phyloP scores from a whole-genome alignment of 2,113 vertebrate genomes.

The Ceyx cyanopectus region DNA sequence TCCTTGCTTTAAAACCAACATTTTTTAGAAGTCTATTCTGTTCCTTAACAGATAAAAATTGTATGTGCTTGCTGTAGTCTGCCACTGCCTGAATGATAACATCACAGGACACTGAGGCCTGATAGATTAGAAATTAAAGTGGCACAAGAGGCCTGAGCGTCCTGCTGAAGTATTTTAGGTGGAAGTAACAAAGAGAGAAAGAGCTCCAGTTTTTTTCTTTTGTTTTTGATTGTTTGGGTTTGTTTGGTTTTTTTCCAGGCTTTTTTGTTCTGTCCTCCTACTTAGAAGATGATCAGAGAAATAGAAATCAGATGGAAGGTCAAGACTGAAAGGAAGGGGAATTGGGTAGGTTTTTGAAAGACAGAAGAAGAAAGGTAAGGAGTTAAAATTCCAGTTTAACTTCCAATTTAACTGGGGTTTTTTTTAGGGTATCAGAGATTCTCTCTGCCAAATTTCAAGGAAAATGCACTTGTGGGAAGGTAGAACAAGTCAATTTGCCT shows the following conservation, averaged over 20 bases:
- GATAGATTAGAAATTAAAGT: neutral
- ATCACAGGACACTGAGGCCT: neutral
- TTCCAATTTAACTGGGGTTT: neutral
- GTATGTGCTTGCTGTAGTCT: neutral
- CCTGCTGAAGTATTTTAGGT: neutral
- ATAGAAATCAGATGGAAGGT: neutral
- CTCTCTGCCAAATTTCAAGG: neutral
- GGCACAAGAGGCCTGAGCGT: neutral
- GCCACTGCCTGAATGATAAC: neutral
- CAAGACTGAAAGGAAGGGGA: neutral
- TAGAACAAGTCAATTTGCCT: neutral
- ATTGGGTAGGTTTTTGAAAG: neutral
- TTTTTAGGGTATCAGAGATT: neutral
- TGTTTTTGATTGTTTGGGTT: neutral
- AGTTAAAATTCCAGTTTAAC: neutral
- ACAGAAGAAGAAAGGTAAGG: neutral
- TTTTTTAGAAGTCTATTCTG: neutral
- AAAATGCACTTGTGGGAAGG: neutral
- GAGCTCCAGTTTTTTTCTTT: neutral
- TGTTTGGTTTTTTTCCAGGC: neutral
- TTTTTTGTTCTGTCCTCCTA: neutral
- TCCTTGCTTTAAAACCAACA: neutral
- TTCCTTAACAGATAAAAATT: neutral
- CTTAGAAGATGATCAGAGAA: neutral
- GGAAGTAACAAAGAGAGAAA: neutral